Conservation (phyloP, 2,888 invertebrate species). For the Apodemia zela region DNA sequence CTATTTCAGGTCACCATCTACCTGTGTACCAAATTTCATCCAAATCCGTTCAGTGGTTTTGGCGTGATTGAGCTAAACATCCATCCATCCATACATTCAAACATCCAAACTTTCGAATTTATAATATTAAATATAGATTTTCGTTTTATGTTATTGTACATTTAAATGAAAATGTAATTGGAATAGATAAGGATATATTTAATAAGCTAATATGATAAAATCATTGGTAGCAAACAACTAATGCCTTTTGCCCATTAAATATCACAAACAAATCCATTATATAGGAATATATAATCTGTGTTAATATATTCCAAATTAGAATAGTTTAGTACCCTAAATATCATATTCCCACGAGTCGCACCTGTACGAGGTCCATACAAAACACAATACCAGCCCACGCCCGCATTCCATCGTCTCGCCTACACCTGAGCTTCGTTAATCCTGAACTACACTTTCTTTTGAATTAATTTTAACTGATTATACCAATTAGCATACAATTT, state of each 20-base stretch:
- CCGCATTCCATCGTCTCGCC: conserved; percentile 45
- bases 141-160: no score
- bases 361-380: conserved; percentile 39
- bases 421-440: conserved; percentile 20
- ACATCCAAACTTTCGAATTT: no score
- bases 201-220: background rate
- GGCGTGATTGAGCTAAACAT: no score
- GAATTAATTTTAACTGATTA: background rate
- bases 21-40: no score
- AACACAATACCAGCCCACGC: conserved; percentile 41
- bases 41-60: no score
- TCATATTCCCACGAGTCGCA: conserved; percentile 52
- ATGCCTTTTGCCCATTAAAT: background rate
- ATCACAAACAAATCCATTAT: background rate
- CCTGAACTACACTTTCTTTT: conserved; percentile 10
- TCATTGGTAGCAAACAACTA: background rate
- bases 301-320: conserved; percentile 2
- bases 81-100: no score
- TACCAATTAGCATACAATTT: no score
- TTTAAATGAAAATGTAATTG: no score
- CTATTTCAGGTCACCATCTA: no score
- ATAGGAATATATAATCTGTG: background rate
- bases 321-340: conserved; percentile 32
- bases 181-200: no score
- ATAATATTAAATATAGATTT: no score